Evolutionary conservation across 2,113 vertebrate species (phyloP).

Genomic region (Poicephalus meyeri): DNA sequence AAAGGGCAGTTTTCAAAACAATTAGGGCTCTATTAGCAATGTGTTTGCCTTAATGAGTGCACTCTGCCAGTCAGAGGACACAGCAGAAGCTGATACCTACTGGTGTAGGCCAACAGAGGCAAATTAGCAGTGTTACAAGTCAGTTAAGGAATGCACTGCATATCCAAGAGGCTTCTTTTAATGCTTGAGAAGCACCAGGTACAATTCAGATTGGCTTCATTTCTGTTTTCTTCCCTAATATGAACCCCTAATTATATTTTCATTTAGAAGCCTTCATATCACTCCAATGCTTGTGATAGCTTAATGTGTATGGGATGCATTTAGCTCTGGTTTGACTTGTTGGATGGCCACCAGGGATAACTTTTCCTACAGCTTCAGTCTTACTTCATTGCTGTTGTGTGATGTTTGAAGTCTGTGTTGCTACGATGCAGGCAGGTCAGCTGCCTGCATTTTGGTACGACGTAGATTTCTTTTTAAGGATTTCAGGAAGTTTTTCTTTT

Average conservation of each 20-base stretch:
- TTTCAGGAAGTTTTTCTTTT: background rate
- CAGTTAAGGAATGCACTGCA: background rate
- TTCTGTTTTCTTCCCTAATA: constrained; percentile 12
- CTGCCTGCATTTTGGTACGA: background rate
- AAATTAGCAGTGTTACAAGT: constrained; percentile 10
- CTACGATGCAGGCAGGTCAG: background rate
- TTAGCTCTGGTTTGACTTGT: background rate
- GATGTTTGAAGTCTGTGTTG: background rate
- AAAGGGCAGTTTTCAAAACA: constrained; percentile 54
- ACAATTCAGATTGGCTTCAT: background rate
- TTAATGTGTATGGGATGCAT: background rate
- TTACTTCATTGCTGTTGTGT: background rate
- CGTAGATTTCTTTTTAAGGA: background rate
- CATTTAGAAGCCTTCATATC: background rate
- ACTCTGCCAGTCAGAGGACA: constrained; percentile 29
- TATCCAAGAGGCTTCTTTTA: background rate
- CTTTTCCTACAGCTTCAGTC: background rate
- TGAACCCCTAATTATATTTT: background rate
- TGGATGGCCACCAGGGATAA: background rate
- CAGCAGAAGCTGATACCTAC: constrained; percentile 9
- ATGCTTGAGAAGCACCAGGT: background rate
- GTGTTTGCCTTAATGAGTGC: constrained; percentile 38
- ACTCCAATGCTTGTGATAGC: background rate
- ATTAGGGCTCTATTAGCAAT: constrained; percentile 35
- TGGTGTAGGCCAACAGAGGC: background rate